phyloP scores from a whole-genome alignment of 2,888 invertebrate species.

The Lithophane leautieri region DNA sequence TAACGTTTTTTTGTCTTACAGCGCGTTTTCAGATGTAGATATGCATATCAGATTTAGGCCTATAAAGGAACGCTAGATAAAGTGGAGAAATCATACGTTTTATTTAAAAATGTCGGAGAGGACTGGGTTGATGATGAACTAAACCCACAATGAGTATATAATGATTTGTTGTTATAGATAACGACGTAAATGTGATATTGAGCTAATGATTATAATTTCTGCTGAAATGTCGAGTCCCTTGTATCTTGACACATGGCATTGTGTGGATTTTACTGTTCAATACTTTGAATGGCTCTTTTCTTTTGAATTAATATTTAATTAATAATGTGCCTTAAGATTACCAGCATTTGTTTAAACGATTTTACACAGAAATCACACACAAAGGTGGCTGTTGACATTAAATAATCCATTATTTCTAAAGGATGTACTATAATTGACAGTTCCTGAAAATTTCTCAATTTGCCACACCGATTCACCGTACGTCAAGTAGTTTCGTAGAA shows the following conservation, averaged over 20 bases:
- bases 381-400: neutral
- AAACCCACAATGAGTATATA: neutral
- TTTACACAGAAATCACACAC: neutral
- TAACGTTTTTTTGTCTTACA: neutral
- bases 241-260: neutral
- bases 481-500: conserved; percentile 6
- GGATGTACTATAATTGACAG: neutral
- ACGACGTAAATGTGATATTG: conserved; percentile 1
- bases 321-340: neutral
- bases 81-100: neutral
- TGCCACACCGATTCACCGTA: neutral
- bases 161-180: conserved; percentile 7
- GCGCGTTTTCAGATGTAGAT: neutral
- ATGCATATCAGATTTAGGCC: neutral
- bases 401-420: neutral
- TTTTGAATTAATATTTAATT: no score
- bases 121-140: neutral
- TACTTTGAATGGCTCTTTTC: neutral
- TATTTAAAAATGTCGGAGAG: neutral
- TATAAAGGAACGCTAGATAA: neutral
- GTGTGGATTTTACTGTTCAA: neutral
- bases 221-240: neutral
- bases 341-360: neutral
- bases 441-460: neutral
- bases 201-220: neutral